Base-by-base conservation (phyloP, 2,113 vertebrate genomes). In the Elanus axillaris region DNA sequence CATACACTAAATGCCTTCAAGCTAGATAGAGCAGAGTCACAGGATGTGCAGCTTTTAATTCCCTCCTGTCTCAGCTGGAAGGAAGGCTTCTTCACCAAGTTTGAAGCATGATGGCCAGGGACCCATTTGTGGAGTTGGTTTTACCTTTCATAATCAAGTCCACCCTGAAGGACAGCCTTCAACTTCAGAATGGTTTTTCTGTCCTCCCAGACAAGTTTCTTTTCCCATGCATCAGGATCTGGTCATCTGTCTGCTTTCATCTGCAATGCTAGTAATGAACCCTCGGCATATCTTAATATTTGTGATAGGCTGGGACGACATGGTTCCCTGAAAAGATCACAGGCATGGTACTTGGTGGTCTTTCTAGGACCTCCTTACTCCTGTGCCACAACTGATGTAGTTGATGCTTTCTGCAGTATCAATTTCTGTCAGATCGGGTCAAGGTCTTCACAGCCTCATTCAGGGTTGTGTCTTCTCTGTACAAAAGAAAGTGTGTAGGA, bases 201-300 rank as follows among this genome's bases (percentile, higher is more conserved):
- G 19, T 4, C 1, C 11, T 58, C 23, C 42, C 6, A 13, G 0
- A 4, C 1, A 3, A 48, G 32, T 2, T 88, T 45, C 52, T 72
- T 14, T 72, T 80, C 40, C 43, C 55, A 18, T 9, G 8, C 8
- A 3, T 38, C 7, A 48, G 22, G 21, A 45, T 23, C 22, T 68
- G 26, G n/a, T 55, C 40, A 86, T 53, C 34, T 11, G 13, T 27
- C 62, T 59, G 32, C 34, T 77, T 13, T 42, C 59, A 42, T 25
- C 80, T 64, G 45, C 69, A 19, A 1, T 0, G 2, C 19, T 47
- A 63, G 36, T 21, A 72, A 32, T 0, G 34, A 88, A 3, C 52
- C 26, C 20, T 63, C 13, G 2, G 38, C 16, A 14, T 10, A 23
- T 17, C 22, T 4, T 38, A 40, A 2, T 23, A 1, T 14, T 25